Evolutionary conservation across 2,797 vertebrate genomes (phyloP).

Genomic region (Lepilemur septentrionalis): DNA sequence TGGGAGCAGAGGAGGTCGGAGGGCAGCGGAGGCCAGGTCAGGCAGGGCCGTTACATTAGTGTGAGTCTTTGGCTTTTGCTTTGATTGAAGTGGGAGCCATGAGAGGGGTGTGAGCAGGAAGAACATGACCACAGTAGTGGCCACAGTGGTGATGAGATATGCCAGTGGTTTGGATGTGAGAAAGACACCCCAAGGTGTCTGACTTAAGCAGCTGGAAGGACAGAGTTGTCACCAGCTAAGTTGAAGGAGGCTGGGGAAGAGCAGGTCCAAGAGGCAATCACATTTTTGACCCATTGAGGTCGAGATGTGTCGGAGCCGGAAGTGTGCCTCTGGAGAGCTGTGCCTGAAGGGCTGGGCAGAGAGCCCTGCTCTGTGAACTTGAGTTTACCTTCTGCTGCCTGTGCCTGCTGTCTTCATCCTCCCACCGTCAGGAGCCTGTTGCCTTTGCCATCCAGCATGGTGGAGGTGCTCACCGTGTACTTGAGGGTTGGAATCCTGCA

Average conservation of each 20-base stretch:
- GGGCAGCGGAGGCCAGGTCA: neutral
- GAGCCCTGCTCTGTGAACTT: neutral
- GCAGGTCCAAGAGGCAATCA: neutral
- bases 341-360: neutral
- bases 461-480: neutral
- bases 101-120: neutral
- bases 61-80: neutral
- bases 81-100: neutral
- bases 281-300: neutral
- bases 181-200: neutral
- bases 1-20: neutral
- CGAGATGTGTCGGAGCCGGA: neutral
- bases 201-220: neutral
- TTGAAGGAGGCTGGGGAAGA: neutral
- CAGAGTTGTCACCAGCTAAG: neutral
- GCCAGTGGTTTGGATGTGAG: neutral
- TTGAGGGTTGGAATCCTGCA: neutral
- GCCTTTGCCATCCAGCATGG: neutral
- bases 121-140: neutral
- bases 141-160: neutral
- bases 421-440: neutral
- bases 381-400: neutral
- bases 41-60: neutral
- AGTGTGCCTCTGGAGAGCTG: neutral
- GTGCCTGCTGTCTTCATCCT: neutral